A percentile compares a stretch with the other conserved stretches of the same genome.
Evolutionary conservation across 2,797 vertebrate genomes (phyloP).

Genomic region (Smutsia temminckii): DNA sequence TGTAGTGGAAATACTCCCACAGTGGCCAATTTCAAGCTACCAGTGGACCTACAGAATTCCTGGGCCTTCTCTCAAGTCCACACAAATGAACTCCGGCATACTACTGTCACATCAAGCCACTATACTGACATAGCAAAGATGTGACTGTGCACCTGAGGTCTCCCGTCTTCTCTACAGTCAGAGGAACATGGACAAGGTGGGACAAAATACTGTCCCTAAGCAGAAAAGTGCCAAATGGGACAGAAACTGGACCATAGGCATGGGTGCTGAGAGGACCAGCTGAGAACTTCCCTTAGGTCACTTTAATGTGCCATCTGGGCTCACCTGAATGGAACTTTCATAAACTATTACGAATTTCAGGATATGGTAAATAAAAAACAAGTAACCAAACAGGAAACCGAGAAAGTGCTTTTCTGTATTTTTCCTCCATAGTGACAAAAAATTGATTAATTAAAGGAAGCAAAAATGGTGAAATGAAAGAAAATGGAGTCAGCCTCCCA

Average conservation of each 20-base stretch:
- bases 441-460: background rate
- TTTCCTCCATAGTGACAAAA: background rate
- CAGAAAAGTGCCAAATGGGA: background rate
- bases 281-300: background rate
- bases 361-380: background rate
- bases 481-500: rapidly evolving
- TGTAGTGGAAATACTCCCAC: background rate
- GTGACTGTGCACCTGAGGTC: background rate
- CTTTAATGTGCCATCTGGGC: background rate
- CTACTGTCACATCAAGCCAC: rapidly evolving
- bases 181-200: background rate
- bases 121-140: background rate
- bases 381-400: background rate
- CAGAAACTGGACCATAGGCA: background rate
- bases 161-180: background rate
- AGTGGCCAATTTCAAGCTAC: background rate
- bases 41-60: background rate
- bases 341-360: background rate
- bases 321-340: background rate
- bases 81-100: background rate
- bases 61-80: background rate
- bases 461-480: background rate
- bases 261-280: rapidly evolving
- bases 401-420: background rate
- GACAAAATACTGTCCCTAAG: background rate